These are phyloP conservation scores for Chloroceryle aenea DNA, from an alignment of 2,113 vertebrate genomes.

Conservation along the genomic window DNA sequence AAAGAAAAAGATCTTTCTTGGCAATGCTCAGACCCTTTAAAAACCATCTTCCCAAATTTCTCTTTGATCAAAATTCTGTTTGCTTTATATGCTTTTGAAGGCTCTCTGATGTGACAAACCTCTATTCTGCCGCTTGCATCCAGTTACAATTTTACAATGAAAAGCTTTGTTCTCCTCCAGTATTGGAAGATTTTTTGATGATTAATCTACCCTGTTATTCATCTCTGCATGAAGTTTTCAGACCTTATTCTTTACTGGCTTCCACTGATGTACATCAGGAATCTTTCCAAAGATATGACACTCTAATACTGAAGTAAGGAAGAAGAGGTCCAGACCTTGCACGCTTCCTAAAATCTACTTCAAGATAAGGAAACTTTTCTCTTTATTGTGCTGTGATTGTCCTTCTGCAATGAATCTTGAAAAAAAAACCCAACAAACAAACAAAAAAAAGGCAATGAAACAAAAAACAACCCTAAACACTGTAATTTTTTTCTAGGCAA, in stretches of 20 bases:
- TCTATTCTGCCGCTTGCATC: background rate
- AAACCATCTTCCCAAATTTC: background rate
- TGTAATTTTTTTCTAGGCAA: background rate
- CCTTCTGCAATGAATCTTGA: background rate
- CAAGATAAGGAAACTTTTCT: background rate
- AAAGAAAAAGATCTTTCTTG: background rate
- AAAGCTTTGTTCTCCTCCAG: conserved; percentile 18
- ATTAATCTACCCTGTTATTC: background rate
- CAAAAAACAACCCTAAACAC: too few relatives aligned
- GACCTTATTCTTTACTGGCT: background rate
- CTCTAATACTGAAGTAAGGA: background rate
- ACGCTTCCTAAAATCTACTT: conserved; percentile 1
- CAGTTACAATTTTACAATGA: background rate
- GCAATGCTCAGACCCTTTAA: background rate
- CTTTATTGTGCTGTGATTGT: background rate
- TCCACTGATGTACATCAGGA: background rate
- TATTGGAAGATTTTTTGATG: background rate
- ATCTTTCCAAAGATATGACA: background rate
- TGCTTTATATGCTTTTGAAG: background rate
- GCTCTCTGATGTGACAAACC: background rate
- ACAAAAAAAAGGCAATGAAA: background rate
- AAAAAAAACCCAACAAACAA: background rate
- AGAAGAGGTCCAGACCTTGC: background rate
- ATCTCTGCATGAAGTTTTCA: conserved; percentile 22
- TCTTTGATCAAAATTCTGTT: conserved; percentile 20